phyloP scores from a whole-genome alignment of 1,140 invertebrate genomes.

The Elymnias hypermnestra region DNA sequence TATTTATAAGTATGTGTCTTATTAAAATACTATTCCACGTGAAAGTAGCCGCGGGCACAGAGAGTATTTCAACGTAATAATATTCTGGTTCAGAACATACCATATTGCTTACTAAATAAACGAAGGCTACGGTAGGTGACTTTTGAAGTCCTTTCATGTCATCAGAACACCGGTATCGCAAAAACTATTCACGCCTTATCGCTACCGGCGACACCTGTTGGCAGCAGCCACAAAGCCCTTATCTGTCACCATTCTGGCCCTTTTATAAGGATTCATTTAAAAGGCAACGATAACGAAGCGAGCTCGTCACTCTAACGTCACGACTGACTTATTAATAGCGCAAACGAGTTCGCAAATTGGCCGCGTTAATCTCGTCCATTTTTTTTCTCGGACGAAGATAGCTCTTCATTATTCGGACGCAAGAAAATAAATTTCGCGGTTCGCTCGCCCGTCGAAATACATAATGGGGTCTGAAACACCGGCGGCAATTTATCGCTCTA shows the following conservation, averaged over 20 bases:
- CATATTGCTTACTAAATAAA: background rate
- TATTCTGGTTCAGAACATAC: background rate
- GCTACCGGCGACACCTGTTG: constrained; percentile 26
- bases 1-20: no score
- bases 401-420: constrained; percentile 26
- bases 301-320: constrained; percentile 8
- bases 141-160: constrained; percentile 15
- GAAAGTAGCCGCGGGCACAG: no score
- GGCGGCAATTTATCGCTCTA: constrained; percentile 28
- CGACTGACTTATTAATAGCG: constrained; percentile 18
- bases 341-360: constrained; percentile 32
- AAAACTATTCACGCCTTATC: constrained; percentile 30
- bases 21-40: no score
- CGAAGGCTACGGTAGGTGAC: background rate
- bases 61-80: background rate
- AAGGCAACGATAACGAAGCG: constrained; percentile 8
- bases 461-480: constrained; percentile 23
- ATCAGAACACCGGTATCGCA: constrained; percentile 22
- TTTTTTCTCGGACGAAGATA: constrained; percentile 21
- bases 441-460: constrained; percentile 20
- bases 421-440: constrained; percentile 26
- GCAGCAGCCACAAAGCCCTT: constrained; percentile 17
- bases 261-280: constrained; percentile 20
- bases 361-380: constrained; percentile 29
- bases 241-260: constrained; percentile 16